phyloP scores from a whole-genome alignment of 1,140 invertebrate genomes.

The Drosophila oshimai region DNA sequence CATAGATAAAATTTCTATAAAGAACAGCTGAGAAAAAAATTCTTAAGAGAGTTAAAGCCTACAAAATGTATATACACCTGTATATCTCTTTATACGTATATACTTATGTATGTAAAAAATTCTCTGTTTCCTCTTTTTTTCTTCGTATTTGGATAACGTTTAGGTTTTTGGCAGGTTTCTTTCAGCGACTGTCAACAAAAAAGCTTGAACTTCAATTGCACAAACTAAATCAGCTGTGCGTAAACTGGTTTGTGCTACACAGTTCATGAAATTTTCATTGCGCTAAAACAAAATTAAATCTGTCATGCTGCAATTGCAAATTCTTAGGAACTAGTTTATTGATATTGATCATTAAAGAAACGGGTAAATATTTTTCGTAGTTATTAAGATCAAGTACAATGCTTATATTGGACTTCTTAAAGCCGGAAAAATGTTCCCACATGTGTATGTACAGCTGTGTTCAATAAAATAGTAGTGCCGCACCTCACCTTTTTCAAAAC shows the following conservation, averaged over 20 bases:
- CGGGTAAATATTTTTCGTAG: too few species aligned
- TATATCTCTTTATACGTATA: slow-evolving; percentile 1
- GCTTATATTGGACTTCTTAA: too few species aligned
- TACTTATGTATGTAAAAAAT: too few species aligned
- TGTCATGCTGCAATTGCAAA: too few species aligned
- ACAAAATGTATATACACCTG: slow-evolving; percentile 14
- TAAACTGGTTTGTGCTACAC: not conserved
- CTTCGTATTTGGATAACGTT: not conserved
- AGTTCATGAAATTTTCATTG: not conserved
- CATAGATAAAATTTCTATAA: slow-evolving; percentile 5
- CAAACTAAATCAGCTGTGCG: slow-evolving; percentile 2
- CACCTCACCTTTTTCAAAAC: too few species aligned
- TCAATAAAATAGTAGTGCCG: too few species aligned
- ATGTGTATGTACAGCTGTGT: too few species aligned
- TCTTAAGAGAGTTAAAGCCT: slow-evolving; percentile 5
- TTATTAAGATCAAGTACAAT: too few species aligned
- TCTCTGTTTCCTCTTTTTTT: not conserved
- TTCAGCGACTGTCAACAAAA: slow-evolving; percentile 27
- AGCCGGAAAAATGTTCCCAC: too few species aligned
- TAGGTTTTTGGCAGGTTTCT: slow-evolving; percentile 1
- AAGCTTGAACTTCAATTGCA: slow-evolving; percentile 58
- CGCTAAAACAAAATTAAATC: too few species aligned
- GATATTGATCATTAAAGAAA: too few species aligned
- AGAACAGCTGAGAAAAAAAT: slow-evolving; percentile 7
- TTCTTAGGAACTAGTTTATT: too few species aligned